Conservation (phyloP, 2,113 vertebrate species). For the Pampusana beccarii region DNA sequence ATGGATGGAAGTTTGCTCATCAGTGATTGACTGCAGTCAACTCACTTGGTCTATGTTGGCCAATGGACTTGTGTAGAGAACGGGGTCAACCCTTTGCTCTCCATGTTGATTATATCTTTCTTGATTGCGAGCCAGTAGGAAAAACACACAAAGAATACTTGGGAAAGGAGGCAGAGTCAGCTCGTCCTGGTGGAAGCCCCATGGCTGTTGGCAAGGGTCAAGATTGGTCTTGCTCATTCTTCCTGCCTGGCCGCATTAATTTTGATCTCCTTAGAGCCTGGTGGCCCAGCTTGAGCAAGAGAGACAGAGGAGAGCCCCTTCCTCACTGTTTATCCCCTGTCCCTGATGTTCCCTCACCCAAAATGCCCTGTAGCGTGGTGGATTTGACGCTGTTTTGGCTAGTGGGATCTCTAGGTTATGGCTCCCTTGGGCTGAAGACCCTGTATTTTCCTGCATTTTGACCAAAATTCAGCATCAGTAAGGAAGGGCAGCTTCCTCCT, state of each 20-base stretch:
- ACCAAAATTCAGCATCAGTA: not conserved
- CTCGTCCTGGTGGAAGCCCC: not conserved
- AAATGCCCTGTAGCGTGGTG: not conserved
- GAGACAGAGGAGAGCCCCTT: not conserved
- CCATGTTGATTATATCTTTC: accelerated
- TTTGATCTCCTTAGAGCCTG: not conserved
- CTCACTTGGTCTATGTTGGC: not conserved
- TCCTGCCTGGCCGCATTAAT: not conserved
- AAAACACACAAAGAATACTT: not conserved
- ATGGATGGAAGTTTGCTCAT: not conserved
- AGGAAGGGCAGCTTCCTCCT: not conserved
- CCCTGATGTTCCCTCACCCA: not conserved
- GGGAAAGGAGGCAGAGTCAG: not conserved
- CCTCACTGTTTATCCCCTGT: not conserved
- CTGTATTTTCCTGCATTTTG: not conserved
- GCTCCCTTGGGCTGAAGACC: not conserved
- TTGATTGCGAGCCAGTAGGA: not conserved
- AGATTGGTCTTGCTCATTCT: not conserved
- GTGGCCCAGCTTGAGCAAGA: not conserved
- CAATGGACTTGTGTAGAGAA: not conserved
- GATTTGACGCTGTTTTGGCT: not conserved
- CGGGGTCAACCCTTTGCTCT: not conserved
- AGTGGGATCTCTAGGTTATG: not conserved
- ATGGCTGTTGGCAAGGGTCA: not conserved
- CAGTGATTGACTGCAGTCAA: not conserved